Conservation (phyloP, 2,113 vertebrate genomes). For the Pangasianodon gigas region DNA sequence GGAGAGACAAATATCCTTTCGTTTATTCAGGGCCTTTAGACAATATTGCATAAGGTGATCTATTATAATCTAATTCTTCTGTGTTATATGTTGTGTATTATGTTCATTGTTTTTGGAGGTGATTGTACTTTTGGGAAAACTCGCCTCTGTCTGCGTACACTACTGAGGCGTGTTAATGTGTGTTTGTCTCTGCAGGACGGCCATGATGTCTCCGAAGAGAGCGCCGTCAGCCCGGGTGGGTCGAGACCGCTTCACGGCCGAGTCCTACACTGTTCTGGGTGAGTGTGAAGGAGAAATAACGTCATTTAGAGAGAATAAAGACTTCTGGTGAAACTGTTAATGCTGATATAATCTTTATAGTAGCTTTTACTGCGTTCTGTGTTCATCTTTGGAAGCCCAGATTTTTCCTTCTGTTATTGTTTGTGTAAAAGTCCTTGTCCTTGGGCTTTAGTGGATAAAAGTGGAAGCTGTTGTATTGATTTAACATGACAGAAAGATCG, state of each 20-base stretch:
- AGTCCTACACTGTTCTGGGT: slow-evolving; percentile 97
- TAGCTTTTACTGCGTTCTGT: not conserved
- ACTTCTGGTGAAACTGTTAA: not conserved
- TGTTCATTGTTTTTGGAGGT: not conserved
- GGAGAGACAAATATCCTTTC: not conserved
- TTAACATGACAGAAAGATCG: not conserved
- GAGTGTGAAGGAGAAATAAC: slow-evolving; percentile 39
- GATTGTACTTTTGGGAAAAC: not conserved
- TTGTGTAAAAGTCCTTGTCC: not conserved
- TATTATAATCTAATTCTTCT: not conserved
- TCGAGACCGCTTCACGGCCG: slow-evolving; percentile 90
- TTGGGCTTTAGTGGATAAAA: not conserved
- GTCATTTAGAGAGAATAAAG: not conserved
- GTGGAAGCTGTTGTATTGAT: not conserved
- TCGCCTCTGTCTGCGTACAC: not conserved
- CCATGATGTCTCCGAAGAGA: slow-evolving; percentile 89
- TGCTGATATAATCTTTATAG: not conserved
- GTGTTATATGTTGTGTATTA: not conserved
- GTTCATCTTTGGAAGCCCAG: not conserved
- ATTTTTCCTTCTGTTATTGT: not conserved
- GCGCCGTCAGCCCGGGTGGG: slow-evolving; percentile 78
- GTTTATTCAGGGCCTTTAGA: not conserved
- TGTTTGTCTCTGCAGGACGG: slow-evolving; percentile 69
- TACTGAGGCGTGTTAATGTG: not conserved
- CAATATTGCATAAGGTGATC: not conserved